Evolutionary conservation across 2,113 vertebrate species (phyloP), one percentile per base, ranked within the genome.

Genomic region (Zosterops japonicus): DNA sequence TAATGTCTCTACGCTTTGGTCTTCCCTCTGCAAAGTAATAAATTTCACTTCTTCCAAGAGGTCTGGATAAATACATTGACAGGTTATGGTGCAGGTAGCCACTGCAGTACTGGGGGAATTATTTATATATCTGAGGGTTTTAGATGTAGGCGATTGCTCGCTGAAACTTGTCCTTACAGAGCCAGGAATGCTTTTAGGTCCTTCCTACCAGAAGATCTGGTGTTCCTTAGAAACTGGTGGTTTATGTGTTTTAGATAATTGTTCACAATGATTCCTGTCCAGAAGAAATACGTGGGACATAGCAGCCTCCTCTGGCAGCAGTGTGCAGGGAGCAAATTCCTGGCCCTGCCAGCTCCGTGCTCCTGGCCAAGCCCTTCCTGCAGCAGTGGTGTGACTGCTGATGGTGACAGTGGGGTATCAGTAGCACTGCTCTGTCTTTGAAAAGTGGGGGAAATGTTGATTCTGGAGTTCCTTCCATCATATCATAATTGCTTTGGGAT

Each of bases 401-500:
- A 64, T 46, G 61, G 22, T 10, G 19, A 22, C 47, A 53, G 28
- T 14, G 39, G 5, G 59, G 5, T 70, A 65, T 83, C 35, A 3
- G 53, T 74, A 78, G 44, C 70, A 47, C 17, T 61, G 77, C 57
- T 33, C 22, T 10, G 52, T 9, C 75, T 69, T 63, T 71, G 67
- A 63, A 82, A 88, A 76, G 27, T 21, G 22, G 5, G 3, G 5
- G 6, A 29, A 56, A 65, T 50, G 31, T 17, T 22, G 31, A n/a
- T 93, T 86, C 42, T 82, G 41, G 50, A 75, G 68, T 57, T 94
- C 44, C 24, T 67, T 86, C 77, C 82, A 39, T 90, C 44, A 11
- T 35, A 59, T 84, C 77, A 87, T 94, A 95, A 94, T 97, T 96
- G 86, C 36, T 36, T 77, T 15, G 79, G 47, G 70, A 87, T 97